phyloP scores from a whole-genome alignment of 1,140 invertebrate genomes.

The Hylyphantes graminicola region DNA sequence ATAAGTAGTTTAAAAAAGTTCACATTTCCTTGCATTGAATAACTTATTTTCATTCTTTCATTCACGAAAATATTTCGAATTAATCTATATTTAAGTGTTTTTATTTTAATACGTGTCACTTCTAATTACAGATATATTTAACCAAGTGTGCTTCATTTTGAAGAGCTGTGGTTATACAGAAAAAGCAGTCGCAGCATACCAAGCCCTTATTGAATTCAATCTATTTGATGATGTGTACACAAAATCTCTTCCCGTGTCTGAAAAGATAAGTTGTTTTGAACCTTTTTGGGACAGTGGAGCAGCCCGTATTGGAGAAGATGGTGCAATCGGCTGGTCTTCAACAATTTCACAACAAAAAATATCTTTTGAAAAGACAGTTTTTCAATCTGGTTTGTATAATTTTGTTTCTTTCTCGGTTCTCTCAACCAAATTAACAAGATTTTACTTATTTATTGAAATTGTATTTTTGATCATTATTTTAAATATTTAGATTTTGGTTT shows the following conservation, averaged over 20 bases:
- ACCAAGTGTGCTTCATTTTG: constrained; percentile 67
- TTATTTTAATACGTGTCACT: not conserved
- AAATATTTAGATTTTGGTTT: not conserved
- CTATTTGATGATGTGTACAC: constrained; percentile 66
- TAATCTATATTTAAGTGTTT: not conserved
- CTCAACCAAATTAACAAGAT: not conserved
- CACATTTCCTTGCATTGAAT: too few species aligned
- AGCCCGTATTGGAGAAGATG: constrained; percentile 69
- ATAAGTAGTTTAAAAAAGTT: too few species aligned
- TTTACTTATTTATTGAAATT: not conserved
- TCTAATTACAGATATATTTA: constrained; percentile 67
- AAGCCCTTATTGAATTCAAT: constrained; percentile 71
- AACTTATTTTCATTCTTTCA: too few species aligned
- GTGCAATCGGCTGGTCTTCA: constrained; percentile 68
- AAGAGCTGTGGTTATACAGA: constrained; percentile 69
- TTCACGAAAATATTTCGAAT: not conserved
- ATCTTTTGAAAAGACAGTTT: constrained; percentile 28
- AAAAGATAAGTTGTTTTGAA: constrained; percentile 68
- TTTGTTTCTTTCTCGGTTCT: not conserved
- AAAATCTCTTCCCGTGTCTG: constrained; percentile 54
- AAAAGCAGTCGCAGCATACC: constrained; percentile 69
- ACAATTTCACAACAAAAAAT: constrained; percentile 64
- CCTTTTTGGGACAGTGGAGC: constrained; percentile 71
- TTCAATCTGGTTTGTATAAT: constrained; percentile 59
- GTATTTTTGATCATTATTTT: not conserved